Percentiles rank a stretch among this genome's conserved stretches.
These are phyloP conservation scores for Limonius californicus DNA, from an alignment of 1,140 invertebrate species.

Conservation along the genomic window DNA sequence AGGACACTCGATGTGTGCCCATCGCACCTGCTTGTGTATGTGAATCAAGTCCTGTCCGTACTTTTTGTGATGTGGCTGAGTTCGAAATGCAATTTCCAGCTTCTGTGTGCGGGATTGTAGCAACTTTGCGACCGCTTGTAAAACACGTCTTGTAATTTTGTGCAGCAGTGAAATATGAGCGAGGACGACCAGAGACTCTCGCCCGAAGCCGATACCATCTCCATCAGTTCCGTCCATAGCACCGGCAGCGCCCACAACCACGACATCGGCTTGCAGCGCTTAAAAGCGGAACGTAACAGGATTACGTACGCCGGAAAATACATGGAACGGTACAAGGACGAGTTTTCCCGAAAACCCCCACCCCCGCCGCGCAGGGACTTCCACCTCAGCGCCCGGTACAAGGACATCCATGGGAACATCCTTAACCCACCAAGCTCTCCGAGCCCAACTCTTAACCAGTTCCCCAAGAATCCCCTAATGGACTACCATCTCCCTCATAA, in stretches of 20 bases:
- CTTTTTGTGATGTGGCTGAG: constrained; percentile 8
- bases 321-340: constrained; percentile 40
- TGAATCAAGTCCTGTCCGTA: neutral
- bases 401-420: constrained; percentile 28
- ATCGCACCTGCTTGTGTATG: constrained; percentile 3
- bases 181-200: neutral
- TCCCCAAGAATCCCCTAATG: no score
- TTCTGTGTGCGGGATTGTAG: neutral
- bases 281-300: constrained; percentile 37
- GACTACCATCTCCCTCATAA: no score
- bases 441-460: neutral
- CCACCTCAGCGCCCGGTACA: constrained; percentile 27
- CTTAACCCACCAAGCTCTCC: constrained; percentile 18
- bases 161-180: constrained; percentile 6
- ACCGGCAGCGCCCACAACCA: neutral
- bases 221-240: neutral
- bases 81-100: neutral
- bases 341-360: constrained; percentile 32
- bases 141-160: neutral
- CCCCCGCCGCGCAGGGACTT: constrained; percentile 20
- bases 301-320: constrained; percentile 42
- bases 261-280: constrained; percentile 19
- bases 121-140: neutral
- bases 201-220: neutral
- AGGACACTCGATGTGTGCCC: neutral